Evolutionary conservation across 2,113 vertebrate genomes (phyloP), one percentile per base, ranked within the genome.

Genomic region (Nycticorax nycticorax): DNA sequence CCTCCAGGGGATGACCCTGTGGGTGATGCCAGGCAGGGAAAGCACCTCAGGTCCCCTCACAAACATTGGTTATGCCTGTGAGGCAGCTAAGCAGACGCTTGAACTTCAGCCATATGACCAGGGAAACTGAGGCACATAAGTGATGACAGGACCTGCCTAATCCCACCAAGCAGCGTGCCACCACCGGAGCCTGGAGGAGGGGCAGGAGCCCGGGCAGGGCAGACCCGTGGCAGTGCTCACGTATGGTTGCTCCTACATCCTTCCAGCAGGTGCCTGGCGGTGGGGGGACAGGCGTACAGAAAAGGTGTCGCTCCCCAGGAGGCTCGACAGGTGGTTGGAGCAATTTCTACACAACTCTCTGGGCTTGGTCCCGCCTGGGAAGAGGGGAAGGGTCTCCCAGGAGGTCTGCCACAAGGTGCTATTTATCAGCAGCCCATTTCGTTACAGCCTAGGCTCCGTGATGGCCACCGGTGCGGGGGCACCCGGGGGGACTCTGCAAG

Each of bases 211-310:
- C 10, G 22, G 67, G 52, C 59, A n/a, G 24, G n/a, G 55, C 62
- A 81, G n/a, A 20, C 20, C 14, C 4, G 2, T 20, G 14, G 84
- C 8, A 4, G 22, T 5, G 41, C 48, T 57, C 21, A 5, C 3
- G 0, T 17, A 14, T 0, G 9, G 66, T 5, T 18, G 24, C 47
- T 57, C 18, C 27, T 14, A 3, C 0, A 0, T 48, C 43, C 74
- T 59, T 43, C 30, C 33, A 32, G 63, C 39, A 50, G 64, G 35
- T 62, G 63, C 32, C 12, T 23, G 33, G 53, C 0, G 1, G 35
- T 1, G 9, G 14, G 9, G 64, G 33, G 32, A 55, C 59, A 45
- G 45, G 7, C 1, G 3, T 14, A 13, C 9, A 7, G 55, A 28
- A 59, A 69, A 37, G 9, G 8, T 15, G 10, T 8, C 2, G 0